Evolutionary conservation across 2,797 vertebrate species (phyloP), one percentile per base, ranked within the genome.

Genomic region (Dipus sagitta): DNA sequence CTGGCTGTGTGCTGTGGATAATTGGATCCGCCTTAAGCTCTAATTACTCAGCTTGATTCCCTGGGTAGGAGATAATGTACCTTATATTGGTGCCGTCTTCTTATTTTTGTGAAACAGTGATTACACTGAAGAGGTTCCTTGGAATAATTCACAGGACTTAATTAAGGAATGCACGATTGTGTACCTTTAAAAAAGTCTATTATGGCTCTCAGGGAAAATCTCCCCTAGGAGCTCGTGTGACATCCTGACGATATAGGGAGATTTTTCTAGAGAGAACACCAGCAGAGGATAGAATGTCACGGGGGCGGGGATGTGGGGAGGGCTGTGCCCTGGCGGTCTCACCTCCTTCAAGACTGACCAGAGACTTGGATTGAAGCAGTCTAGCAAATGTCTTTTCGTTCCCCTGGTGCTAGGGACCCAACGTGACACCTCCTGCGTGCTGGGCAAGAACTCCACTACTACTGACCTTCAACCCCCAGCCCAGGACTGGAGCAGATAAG

Each of bases 61-160:
- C 94, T 95, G 88, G 95, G 90, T 94, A 96, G 93, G 78, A 95
- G 95, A 97, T 96, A 95, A 97, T 95, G 90, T 92, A 88, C 92
- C 95, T 97, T 95, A 91, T 93, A 95, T 90, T 95, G 92, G 86
- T 94, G 90, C 87, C 17, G 0, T 95, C 95, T 78, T 93, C 90
- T 97, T 96, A 96, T 96, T 97, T 96, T 94, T 92, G 96, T 95
- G 93, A 94, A 97, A 95, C 94, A 96, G 96, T 96, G 95, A 96
- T 97, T 96, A 97, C 96, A 95, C 95, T 94, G 94, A 95, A 96
- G 96, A 91, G 93, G 94, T 96, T 96, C 95, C 90, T 92, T 93
- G 93, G 92, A 97, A 96, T 97, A 96, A 96, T 95, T 96, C 96
- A 95, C 93, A 93, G 93, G 88, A 95, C 93, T 96, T 97, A 97